Conservation (phyloP, 2,113 vertebrate species). For the Cryptomyrus ogoouensis region DNA sequence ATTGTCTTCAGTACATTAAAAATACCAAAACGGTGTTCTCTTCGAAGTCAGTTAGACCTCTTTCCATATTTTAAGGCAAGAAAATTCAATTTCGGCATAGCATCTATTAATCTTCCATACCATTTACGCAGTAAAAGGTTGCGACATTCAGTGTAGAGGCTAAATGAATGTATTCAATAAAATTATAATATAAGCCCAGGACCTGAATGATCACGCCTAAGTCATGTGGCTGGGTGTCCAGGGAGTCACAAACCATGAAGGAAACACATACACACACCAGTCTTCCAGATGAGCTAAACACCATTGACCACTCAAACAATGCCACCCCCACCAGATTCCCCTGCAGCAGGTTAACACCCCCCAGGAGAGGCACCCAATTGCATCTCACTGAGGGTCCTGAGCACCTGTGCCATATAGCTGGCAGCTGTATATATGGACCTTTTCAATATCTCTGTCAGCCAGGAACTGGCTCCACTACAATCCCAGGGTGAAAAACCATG, state of each 20-base stretch:
- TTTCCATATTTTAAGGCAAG: neutral
- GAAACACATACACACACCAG: neutral
- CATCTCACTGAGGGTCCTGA: neutral
- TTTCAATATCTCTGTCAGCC: neutral
- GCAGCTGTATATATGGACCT: neutral
- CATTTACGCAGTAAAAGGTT: neutral
- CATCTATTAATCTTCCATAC: neutral
- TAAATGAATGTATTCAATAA: neutral
- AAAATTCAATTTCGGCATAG: neutral
- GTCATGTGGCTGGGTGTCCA: neutral
- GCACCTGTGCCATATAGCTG: neutral
- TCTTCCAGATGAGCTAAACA: neutral
- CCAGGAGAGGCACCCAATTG: neutral
- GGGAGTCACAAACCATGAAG: neutral
- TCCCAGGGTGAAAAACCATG: neutral
- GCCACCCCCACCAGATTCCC: neutral
- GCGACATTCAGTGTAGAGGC: neutral
- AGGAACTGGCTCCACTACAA: neutral
- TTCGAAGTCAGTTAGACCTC: neutral
- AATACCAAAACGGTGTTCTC: neutral
- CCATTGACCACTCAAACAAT: neutral
- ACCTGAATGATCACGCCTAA: neutral
- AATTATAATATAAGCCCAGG: neutral
- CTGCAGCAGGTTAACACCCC: neutral
- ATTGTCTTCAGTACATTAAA: neutral